A percentile compares a stretch with the other conserved stretches of the same genome.
Evolutionary conservation across 2,797 vertebrate genomes (phyloP).

Genomic region (Columba guinea): DNA sequence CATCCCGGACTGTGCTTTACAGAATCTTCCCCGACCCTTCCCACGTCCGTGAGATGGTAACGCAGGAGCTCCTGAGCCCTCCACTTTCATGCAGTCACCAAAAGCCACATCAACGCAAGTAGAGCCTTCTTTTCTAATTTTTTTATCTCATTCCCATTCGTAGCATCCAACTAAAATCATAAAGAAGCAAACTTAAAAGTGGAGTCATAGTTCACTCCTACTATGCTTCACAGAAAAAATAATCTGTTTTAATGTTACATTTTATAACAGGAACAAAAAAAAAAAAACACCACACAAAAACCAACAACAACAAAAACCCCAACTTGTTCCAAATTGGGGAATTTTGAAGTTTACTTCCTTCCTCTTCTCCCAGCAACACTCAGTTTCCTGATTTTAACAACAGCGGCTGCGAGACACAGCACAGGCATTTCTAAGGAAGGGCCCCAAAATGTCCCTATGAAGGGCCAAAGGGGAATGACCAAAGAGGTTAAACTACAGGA

Average conservation of each 20-base stretch:
- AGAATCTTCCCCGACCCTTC: not conserved
- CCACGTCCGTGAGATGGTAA: not conserved
- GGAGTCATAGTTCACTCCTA: accelerated
- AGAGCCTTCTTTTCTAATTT: not conserved
- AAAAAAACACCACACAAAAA: not conserved
- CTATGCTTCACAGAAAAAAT: not conserved
- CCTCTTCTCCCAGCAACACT: not conserved
- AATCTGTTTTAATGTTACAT: not conserved
- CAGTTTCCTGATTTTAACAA: not conserved
- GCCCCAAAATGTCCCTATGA: not conserved
- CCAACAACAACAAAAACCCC: not conserved
- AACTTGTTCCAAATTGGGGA: not conserved
- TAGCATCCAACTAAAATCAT: not conserved
- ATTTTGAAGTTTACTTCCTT: constrained; percentile 10
- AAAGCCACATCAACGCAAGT: not conserved
- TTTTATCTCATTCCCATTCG: not conserved
- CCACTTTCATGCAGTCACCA: not conserved
- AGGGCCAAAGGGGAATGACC: not conserved
- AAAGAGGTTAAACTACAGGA: not conserved
- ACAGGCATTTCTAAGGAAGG: not conserved
- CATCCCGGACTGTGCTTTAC: accelerated
- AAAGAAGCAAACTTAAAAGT: not conserved
- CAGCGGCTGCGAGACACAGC: not conserved
- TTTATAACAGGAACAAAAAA: not conserved
- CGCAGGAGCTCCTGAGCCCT: not conserved